A percentile compares a stretch with the other conserved stretches of the same genome.
Conservation (phyloP, 35 echinoderm and acorn worm genomes). For the Eucidaris tribuloides region DNA sequence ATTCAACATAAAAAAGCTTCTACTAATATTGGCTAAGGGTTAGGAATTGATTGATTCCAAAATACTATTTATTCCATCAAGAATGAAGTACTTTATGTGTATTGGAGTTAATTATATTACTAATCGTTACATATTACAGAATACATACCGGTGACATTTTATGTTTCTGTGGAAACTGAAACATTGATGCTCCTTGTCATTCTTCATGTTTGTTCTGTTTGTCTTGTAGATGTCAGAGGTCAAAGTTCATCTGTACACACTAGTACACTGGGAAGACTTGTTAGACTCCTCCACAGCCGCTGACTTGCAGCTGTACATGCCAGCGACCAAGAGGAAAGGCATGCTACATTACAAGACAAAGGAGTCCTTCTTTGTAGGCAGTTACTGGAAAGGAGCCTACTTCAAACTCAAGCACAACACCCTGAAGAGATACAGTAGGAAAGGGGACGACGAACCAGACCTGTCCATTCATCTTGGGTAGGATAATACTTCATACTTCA, state of each 20-base stretch:
- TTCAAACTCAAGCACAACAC: constrained; percentile 53
- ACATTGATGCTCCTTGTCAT: too few relatives aligned
- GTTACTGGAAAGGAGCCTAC: constrained; percentile 56
- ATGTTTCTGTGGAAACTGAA: too few relatives aligned
- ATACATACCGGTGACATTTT: too few relatives aligned
- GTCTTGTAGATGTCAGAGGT: constrained; percentile 71
- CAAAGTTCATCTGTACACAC: constrained; percentile 54
- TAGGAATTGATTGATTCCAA: too few relatives aligned
- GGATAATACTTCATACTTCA: too few relatives aligned
- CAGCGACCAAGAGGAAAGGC: constrained; percentile 43
- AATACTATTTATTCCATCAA: too few relatives aligned
- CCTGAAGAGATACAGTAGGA: constrained; percentile 30
- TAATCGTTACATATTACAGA: too few relatives aligned
- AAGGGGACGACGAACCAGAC: constrained; percentile 33
- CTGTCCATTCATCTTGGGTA: constrained; percentile 54
- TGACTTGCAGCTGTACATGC: constrained; percentile 54
- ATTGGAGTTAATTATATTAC: too few relatives aligned
- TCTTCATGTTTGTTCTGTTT: too few relatives aligned
- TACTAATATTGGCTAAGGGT: too few relatives aligned
- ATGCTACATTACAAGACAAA: constrained; percentile 42
- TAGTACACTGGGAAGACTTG: constrained; percentile 77
- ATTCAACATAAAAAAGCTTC: too few relatives aligned
- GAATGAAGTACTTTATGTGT: too few relatives aligned
- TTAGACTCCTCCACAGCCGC: constrained; percentile 27
- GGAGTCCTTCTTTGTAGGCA: constrained; percentile 31